Conservation (phyloP, 2,888 invertebrate genomes). For the Tanypteryx hageni region DNA sequence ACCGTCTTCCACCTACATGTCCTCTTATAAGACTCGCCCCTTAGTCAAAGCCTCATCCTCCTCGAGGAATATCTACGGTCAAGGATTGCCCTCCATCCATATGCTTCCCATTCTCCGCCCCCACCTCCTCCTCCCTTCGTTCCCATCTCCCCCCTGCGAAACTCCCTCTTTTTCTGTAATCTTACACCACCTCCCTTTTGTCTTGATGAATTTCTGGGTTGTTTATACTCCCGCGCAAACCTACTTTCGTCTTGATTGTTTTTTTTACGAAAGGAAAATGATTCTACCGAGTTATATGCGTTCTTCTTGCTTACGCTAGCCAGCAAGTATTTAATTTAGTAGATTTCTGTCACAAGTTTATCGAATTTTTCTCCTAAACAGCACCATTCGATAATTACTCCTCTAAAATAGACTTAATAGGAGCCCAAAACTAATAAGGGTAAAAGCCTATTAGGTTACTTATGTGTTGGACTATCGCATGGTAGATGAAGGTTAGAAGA, state of each 20-base stretch:
- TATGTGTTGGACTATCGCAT: too few relatives aligned
- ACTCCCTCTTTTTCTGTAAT: not conserved
- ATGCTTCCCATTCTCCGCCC: not conserved
- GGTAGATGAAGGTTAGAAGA: too few relatives aligned
- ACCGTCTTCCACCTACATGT: not conserved
- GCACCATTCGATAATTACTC: too few relatives aligned
- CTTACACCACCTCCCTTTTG: slow-evolving; percentile 15
- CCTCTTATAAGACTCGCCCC: slow-evolving; percentile 35
- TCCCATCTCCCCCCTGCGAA: not conserved
- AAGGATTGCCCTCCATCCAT: slow-evolving; percentile 63
- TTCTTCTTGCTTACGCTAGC: not conserved
- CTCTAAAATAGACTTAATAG: too few relatives aligned
- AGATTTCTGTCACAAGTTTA: too few relatives aligned
- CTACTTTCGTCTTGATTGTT: not conserved
- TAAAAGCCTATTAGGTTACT: too few relatives aligned
- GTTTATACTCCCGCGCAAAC: not conserved
- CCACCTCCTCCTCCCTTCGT: not conserved
- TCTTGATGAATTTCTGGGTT: slow-evolving; percentile 30
- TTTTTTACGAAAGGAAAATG: not conserved
- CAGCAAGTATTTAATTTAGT: too few relatives aligned
- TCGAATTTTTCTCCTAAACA: too few relatives aligned
- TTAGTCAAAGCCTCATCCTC: slow-evolving; percentile 22
- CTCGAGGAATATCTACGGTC: slow-evolving; percentile 59
- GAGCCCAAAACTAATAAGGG: too few relatives aligned
- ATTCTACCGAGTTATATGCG: not conserved